Conservation (phyloP, 2,888 invertebrate genomes). For the Strigamia transsilvanica region DNA sequence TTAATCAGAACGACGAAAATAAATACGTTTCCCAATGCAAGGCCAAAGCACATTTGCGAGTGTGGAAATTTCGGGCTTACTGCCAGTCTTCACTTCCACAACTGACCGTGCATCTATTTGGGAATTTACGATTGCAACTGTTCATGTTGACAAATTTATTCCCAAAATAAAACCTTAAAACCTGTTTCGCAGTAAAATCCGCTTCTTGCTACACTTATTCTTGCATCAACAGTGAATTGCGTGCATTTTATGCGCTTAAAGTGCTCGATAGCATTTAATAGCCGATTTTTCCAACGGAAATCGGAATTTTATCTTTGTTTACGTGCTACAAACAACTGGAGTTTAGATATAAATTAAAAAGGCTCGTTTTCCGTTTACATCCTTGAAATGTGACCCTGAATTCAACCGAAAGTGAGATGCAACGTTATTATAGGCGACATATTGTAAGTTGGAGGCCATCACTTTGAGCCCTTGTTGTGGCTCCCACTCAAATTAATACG, state of each 20-base stretch:
- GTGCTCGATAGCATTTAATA: background rate
- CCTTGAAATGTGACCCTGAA: conserved; percentile 22
- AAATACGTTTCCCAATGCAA: background rate
- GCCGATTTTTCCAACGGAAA: background rate
- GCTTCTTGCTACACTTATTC: background rate
- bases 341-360: background rate
- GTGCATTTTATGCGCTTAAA: background rate
- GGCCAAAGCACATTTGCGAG: background rate
- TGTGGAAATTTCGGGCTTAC: conserved; percentile 3
- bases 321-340: background rate
- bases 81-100: conserved; percentile 12
- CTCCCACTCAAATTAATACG: background rate
- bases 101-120: conserved; percentile 44
- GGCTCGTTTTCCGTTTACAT: background rate
- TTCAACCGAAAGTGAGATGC: background rate
- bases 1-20: background rate
- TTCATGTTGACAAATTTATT: conserved; percentile 31
- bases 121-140: conserved; percentile 33
- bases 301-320: background rate
- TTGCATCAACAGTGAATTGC: background rate
- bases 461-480: conserved; percentile 18
- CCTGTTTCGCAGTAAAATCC: background rate
- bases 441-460: conserved; percentile 41
- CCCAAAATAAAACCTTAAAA: conserved; percentile 18
- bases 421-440: background rate